phyloP scores from a whole-genome alignment of 2,888 invertebrate species.

The Rhamnusium bicolor region DNA sequence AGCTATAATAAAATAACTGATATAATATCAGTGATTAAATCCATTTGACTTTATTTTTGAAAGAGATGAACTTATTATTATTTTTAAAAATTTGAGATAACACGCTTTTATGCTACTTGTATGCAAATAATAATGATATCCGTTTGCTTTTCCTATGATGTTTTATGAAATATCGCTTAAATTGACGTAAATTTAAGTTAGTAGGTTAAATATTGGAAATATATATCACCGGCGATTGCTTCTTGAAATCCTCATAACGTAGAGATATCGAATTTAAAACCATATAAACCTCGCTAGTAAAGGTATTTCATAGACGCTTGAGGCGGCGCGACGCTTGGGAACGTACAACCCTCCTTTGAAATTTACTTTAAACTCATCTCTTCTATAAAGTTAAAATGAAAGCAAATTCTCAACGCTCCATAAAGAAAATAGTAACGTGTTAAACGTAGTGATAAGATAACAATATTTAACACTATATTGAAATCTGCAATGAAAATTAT shows the following conservation, averaged over 20 bases:
- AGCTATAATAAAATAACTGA: too few species aligned
- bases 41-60: too few species aligned
- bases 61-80: too few species aligned
- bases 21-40: too few species aligned
- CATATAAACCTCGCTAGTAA: neutral
- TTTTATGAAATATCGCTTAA: too few species aligned
- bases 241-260: neutral
- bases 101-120: too few species aligned
- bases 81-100: too few species aligned
- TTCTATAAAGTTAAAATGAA: slow-evolving; percentile 11
- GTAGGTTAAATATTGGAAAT: neutral
- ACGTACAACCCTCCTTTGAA: neutral
- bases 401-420: neutral
- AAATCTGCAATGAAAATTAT: too few species aligned
- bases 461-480: neutral
- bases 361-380: neutral
- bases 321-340: neutral
- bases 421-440: neutral
- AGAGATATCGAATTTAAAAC: slow-evolving; percentile 1
- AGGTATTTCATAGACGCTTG: neutral
- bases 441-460: slow-evolving; percentile 3
- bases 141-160: too few species aligned
- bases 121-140: too few species aligned
- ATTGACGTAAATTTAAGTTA: too few species aligned
- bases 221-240: neutral